A percentile compares a stretch with the other conserved stretches of the same genome.
phyloP scores from a whole-genome alignment of 2,797 vertebrate species.

The Tarsius wallacei region DNA sequence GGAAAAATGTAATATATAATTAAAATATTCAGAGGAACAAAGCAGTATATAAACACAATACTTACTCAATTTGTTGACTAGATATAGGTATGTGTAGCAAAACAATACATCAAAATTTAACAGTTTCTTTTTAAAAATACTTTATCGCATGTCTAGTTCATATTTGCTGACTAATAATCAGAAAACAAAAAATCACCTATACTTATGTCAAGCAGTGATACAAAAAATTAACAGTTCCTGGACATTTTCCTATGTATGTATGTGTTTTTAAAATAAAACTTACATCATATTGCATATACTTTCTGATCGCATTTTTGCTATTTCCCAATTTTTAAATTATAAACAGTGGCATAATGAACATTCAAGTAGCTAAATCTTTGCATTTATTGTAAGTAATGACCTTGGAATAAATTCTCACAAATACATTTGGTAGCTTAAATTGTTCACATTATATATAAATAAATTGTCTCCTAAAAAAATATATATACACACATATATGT shows the following conservation, averaged over 20 bases:
- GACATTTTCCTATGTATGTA: not conserved
- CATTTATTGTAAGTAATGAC: not conserved
- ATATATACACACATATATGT: not conserved
- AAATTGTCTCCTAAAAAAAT: no score
- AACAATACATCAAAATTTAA: not conserved
- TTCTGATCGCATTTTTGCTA: not conserved
- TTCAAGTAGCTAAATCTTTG: not conserved
- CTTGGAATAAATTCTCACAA: constrained; percentile 31
- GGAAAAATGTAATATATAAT: not conserved
- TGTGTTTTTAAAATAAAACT: not conserved
- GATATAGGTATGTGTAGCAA: not conserved
- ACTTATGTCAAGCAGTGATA: not conserved
- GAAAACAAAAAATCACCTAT: not conserved
- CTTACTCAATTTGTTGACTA: not conserved
- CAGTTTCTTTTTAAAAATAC: not conserved
- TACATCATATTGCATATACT: not conserved
- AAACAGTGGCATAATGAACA: not conserved
- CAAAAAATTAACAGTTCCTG: not conserved
- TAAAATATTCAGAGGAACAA: constrained; percentile 62
- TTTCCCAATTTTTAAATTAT: not conserved
- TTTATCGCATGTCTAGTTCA: not conserved
- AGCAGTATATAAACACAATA: not conserved
- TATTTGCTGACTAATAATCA: constrained; percentile 36
- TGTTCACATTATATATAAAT: not conserved
- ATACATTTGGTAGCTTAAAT: not conserved